A percentile compares a stretch with the other conserved stretches of the same genome.
phyloP scores from a whole-genome alignment of 2,797 vertebrate genomes.

The Schizopygopsis pylzovi region DNA sequence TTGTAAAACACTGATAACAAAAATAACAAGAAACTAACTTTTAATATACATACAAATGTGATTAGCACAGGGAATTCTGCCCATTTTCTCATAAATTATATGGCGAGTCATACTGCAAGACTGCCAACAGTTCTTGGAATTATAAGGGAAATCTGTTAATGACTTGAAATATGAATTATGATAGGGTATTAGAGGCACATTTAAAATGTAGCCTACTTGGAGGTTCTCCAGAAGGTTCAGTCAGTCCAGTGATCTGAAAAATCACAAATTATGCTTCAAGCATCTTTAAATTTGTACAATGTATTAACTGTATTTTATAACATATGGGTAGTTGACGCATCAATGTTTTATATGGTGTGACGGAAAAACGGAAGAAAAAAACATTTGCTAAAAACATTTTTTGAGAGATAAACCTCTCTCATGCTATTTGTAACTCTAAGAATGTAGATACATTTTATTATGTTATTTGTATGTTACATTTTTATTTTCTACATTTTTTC shows the following conservation, averaged over 20 bases:
- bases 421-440: no score
- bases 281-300: neutral
- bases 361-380: no score
- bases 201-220: neutral
- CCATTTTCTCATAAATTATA: neutral
- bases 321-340: no score
- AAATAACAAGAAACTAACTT: neutral
- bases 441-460: no score
- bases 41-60: neutral
- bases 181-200: neutral
- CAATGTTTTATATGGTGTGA: no score
- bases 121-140: neutral
- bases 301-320: no score
- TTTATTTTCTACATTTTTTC: no score
- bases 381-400: no score
- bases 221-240: neutral
- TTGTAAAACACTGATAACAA: neutral
- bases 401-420: no score
- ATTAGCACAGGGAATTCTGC: neutral
- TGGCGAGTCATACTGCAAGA: neutral
- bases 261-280: neutral
- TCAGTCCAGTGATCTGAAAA: neutral
- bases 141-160: neutral
- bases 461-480: no score
- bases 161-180: constrained; percentile 13